Percentiles rank a stretch among this genome's conserved stretches.
Conservation (phyloP, 2,888 invertebrate species). For the Lasioglossum oenotherae region DNA sequence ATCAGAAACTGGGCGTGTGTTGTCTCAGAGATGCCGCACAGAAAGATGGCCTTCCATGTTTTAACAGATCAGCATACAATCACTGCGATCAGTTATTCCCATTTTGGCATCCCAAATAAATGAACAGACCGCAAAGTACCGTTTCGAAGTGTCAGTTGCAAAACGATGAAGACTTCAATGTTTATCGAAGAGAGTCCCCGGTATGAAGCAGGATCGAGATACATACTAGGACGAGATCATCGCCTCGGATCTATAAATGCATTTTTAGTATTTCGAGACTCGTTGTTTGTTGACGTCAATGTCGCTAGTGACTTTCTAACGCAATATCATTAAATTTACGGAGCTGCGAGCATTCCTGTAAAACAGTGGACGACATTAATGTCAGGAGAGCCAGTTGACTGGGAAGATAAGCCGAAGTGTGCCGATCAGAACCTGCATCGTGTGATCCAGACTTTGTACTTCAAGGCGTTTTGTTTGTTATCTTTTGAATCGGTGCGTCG, state of each 20-base stretch:
- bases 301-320: not conserved
- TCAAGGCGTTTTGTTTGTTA: not conserved
- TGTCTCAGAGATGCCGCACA: not conserved
- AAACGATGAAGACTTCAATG: not conserved
- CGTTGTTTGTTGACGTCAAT: not conserved
- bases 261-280: not conserved
- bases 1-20: not conserved
- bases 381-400: not conserved
- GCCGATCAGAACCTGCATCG: conserved; percentile 1
- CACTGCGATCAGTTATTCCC: not conserved
- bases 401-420: conserved; percentile 20
- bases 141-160: not conserved
- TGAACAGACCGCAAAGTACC: not conserved
- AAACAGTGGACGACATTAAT: not conserved
- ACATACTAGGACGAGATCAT: not conserved
- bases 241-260: not conserved
- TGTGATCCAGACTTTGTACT: not conserved
- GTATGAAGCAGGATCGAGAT: not conserved
- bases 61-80: not conserved
- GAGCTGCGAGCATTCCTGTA: not conserved
- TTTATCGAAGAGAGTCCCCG: not conserved
- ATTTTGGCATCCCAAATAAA: not conserved
- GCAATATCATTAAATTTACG: not conserved
- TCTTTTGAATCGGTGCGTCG: not conserved
- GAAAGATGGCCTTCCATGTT: not conserved